A percentile compares a stretch with the other conserved stretches of the same genome.
These are phyloP conservation scores for Neotoma lepida DNA, from an alignment of 2,113 vertebrate species.

Conservation along the genomic window DNA sequence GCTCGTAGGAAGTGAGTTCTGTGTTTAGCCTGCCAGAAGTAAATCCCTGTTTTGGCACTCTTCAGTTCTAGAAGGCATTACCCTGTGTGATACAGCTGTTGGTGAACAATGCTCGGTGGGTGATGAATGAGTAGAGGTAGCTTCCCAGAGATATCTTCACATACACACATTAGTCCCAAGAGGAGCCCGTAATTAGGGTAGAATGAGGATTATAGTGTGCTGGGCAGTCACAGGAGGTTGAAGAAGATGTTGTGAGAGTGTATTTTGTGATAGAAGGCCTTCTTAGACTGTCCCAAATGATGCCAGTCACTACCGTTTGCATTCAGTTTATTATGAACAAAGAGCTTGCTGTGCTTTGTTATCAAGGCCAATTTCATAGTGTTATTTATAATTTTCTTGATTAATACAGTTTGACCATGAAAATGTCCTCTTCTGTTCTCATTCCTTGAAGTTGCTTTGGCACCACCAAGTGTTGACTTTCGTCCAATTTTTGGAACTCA, in stretches of 20 bases:
- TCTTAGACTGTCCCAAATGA: not conserved
- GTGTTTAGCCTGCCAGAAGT: not conserved
- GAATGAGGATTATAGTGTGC: not conserved
- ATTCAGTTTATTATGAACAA: not conserved
- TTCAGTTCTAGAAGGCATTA: not conserved
- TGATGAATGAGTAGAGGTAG: not conserved
- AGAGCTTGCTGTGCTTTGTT: constrained; percentile 16
- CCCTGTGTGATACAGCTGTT: not conserved
- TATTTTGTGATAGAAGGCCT: not conserved
- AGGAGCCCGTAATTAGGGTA: not conserved
- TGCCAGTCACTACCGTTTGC: not conserved
- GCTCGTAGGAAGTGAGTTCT: not conserved
- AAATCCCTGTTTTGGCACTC: not conserved
- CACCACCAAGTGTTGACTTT: not conserved
- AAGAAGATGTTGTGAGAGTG: not conserved
- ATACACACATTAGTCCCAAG: not conserved
- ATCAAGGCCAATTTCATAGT: not conserved
- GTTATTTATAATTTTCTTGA: constrained; percentile 29
- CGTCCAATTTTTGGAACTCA: not conserved
- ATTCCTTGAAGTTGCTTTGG: not conserved
- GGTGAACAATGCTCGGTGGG: not conserved
- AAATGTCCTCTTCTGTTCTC: not conserved
- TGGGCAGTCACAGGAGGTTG: not conserved
- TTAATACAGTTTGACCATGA: not conserved
- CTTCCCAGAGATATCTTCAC: not conserved